Evolutionary conservation across 2,888 invertebrate species (phyloP).

Genomic region (Eugnorisma glareosa): DNA sequence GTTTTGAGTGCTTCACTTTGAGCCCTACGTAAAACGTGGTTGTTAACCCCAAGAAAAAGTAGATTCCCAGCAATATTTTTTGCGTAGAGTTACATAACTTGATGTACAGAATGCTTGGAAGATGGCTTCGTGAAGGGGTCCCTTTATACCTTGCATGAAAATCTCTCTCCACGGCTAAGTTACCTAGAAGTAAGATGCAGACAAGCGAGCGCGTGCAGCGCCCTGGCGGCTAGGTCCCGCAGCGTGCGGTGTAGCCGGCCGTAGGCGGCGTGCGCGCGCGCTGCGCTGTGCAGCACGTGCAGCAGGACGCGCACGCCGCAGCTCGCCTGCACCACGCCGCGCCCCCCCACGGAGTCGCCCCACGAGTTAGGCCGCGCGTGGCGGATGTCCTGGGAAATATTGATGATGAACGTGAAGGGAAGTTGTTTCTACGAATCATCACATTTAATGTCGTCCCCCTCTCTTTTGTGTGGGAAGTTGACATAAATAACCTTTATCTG

Average conservation of each 20-base stretch:
- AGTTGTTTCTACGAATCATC: neutral
- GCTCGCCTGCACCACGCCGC: constrained; percentile 72
- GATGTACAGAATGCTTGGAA: no score
- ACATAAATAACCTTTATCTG: neutral
- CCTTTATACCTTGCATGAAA: no score
- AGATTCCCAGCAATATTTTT: no score
- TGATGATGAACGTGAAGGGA: neutral
- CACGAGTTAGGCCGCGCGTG: constrained; percentile 74
- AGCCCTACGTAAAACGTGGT: no score
- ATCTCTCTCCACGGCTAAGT: neutral
- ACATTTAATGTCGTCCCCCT: neutral
- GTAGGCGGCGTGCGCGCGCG: constrained; percentile 69
- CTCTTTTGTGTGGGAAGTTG: neutral
- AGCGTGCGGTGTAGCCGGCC: constrained; percentile 67
- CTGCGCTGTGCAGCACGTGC: constrained; percentile 61
- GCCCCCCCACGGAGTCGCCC: constrained; percentile 75
- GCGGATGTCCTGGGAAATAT: constrained; percentile 74
- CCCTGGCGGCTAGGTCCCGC: constrained; percentile 62
- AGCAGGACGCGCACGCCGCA: constrained; percentile 72
- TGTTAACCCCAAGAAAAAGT: no score
- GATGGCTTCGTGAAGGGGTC: no score
- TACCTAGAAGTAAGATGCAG: constrained; percentile 69
- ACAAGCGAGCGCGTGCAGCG: constrained; percentile 72
- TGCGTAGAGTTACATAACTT: no score
- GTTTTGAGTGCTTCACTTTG: no score